A percentile compares a stretch with the other conserved stretches of the same genome.
Conservation (phyloP, 2,113 vertebrate genomes). For the Laterallus jamaicensis region DNA sequence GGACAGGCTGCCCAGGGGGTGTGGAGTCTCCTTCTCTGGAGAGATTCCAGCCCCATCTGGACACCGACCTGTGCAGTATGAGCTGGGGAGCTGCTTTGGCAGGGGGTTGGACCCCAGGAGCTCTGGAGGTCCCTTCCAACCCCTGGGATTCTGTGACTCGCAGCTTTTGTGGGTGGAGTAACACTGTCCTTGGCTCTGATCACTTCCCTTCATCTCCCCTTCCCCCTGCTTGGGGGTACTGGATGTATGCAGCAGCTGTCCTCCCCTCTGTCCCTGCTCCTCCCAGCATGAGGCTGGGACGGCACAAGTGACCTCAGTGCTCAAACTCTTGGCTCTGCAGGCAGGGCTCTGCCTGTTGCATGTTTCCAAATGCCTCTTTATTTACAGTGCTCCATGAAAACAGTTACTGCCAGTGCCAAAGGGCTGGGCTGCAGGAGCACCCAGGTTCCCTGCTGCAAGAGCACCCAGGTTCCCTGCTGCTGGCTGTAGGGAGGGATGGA, state of each 20-base stretch:
- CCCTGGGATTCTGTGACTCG: too few relatives aligned
- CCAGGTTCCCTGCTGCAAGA: not conserved
- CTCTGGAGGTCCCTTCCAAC: too few relatives aligned
- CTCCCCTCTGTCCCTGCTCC: not conserved
- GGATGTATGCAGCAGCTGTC: not conserved
- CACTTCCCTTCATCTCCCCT: not conserved
- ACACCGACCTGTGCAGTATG: too few relatives aligned
- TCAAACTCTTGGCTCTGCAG: not conserved
- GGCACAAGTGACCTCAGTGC: constrained; percentile 20
- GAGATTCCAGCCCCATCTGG: too few relatives aligned
- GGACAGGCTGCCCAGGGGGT: too few relatives aligned
- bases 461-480: not conserved
- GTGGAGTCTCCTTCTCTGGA: too few relatives aligned
- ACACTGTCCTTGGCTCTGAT: not conserved
- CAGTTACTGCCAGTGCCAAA: not conserved
- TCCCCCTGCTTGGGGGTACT: not conserved
- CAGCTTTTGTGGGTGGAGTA: not conserved
- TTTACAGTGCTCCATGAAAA: not conserved
- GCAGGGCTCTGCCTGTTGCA: not conserved
- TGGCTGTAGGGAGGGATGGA: not conserved
- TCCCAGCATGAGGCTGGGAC: not conserved
- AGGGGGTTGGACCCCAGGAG: too few relatives aligned
- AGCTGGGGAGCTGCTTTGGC: too few relatives aligned
- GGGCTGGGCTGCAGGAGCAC: not conserved
- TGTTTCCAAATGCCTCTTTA: not conserved